phyloP scores from a whole-genome alignment of 2,888 invertebrate species.

The Polylopha cassiicola region DNA sequence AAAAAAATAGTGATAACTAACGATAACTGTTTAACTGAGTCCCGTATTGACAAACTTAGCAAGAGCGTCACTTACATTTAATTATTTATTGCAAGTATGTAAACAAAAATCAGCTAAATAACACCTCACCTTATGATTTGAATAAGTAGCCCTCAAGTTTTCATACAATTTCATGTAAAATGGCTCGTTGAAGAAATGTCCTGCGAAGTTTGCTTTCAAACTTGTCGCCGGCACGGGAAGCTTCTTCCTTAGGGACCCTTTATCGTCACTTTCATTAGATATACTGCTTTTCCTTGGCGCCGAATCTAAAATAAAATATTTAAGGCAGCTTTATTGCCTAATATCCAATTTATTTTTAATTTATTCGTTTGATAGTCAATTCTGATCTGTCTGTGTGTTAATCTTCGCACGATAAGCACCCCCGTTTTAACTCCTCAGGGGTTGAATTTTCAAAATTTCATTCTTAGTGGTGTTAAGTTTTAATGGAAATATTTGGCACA shows the following conservation, averaged over 20 bases:
- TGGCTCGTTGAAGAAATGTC: conserved; percentile 82
- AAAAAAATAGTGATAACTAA: too few species aligned
- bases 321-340: not conserved
- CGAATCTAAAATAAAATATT: conserved; percentile 37
- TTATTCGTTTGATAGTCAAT: too few species aligned
- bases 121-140: conserved; percentile 87
- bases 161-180: conserved; percentile 93
- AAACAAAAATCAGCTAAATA: conserved; percentile 73
- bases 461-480: too few species aligned
- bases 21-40: too few species aligned
- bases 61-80: too few species aligned
- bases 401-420: too few species aligned
- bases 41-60: too few species aligned
- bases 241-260: conserved; percentile 53
- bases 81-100: not conserved
- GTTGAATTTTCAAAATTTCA: too few species aligned
- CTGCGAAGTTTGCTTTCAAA: conserved; percentile 66
- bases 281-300: conserved; percentile 46
- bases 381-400: too few species aligned
- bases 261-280: conserved; percentile 51
- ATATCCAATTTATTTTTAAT: too few species aligned
- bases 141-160: conserved; percentile 86
- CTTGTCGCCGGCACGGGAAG: conserved; percentile 42
- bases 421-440: too few species aligned
- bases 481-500: too few species aligned